Conservation (phyloP, 1,140 invertebrate genomes). For the Amphibalanus amphitrite region DNA sequence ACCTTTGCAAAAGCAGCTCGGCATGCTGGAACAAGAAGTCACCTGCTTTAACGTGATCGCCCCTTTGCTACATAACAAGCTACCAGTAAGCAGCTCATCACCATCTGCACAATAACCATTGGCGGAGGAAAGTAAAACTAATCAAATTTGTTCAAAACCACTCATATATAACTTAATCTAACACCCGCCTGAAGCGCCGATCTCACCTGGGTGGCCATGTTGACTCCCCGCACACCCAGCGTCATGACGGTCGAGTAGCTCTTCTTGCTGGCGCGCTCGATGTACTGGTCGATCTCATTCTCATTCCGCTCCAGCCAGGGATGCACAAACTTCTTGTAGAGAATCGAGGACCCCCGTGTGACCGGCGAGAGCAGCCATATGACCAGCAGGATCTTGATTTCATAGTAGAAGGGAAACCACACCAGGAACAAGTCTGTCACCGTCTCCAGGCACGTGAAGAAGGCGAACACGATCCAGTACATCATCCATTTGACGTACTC, state of each 20-base stretch:
- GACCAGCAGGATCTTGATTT: conserved; percentile 92
- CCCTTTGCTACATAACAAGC: no score
- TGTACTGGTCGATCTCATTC: conserved; percentile 90
- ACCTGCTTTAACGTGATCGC: no score
- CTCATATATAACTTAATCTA: no score
- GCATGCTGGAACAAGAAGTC: no score
- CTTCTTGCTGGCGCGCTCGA: conserved; percentile 72
- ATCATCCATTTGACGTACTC: conserved; percentile 99
- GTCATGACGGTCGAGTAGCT: conserved; percentile 75
- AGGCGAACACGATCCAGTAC: conserved; percentile 99
- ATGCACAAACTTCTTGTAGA: conserved; percentile 94
- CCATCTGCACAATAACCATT: no score
- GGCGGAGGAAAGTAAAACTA: no score
- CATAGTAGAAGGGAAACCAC: conserved; percentile 99
- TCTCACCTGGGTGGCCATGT: conserved; percentile 57
- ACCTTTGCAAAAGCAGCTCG: no score
- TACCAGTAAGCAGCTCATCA: no score
- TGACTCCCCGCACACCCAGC: conserved; percentile 69
- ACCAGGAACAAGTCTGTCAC: conserved; percentile 91
- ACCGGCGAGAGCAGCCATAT: conserved; percentile 92
- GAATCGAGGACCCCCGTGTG: conserved; percentile 85
- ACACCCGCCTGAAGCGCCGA: no score
- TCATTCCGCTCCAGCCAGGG: conserved; percentile 77
- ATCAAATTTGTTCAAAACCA: no score
- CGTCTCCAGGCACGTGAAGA: conserved; percentile 88